Evolutionary conservation across 2,888 invertebrate species (phyloP), one percentile per base, ranked within the genome.

Genomic region (Koerneria pararmatus): DNA sequence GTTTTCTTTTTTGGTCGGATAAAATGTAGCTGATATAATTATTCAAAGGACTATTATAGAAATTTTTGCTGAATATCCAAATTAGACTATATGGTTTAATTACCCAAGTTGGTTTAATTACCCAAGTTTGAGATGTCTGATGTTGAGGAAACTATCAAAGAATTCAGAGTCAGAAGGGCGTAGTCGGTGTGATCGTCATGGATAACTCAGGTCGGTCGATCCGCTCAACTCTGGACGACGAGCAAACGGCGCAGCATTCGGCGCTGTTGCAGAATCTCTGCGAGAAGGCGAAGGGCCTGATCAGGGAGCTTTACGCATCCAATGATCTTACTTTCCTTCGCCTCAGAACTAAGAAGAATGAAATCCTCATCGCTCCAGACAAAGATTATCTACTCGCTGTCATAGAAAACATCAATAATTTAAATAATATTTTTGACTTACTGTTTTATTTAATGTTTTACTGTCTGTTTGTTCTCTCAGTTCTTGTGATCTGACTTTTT

Each of bases 351-450:
- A 93, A 92, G 86, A 95, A 93, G 83, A 92, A 93, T 85, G 97
- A 98, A 87, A 92, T 97, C 71, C 92, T 97, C 91, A 91, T 97
- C 8, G 95, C 95, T 1, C 95, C 97, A 1, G 94, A 94, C 83
- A 92, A 91, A 85, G 94, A 94, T 75, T 95, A 93, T 83, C 89
- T 94, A 83, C 86, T 95, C 71, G 92, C 93, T 81, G 93, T 94
- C 1, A 90, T 95, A 54, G 70, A 76, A 64, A 74, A 69, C 54
- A 66, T 74, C 35, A 60, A 32, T 32, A n/a, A n/a, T n/a, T n/a
- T n/a, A n/a, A n/a, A n/a, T n/a, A n/a, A n/a, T n/a, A n/a, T n/a
- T n/a, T n/a, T n/a, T n/a, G n/a, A n/a, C n/a, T n/a, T n/a, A n/a
- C n/a, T n/a, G n/a, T n/a, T n/a, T n/a, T n/a, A n/a, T n/a, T n/a